phyloP scores from a whole-genome alignment of 2,888 invertebrate genomes.

The Limnephilus lunatus region DNA sequence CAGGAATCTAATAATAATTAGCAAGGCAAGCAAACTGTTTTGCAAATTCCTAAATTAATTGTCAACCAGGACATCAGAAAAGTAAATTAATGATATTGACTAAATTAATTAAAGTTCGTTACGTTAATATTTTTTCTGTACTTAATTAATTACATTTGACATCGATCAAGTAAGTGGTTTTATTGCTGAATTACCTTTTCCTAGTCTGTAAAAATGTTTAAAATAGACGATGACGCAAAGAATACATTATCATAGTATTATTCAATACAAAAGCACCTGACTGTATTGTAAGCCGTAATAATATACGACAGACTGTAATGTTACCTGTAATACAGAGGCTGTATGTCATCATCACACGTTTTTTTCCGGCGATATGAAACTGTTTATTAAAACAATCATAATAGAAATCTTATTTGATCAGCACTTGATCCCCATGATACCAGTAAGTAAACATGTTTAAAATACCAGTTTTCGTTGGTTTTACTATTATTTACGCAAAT shows the following conservation, averaged over 20 bases:
- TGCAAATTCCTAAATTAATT: not conserved
- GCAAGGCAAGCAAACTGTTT: not conserved
- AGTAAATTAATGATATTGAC: not conserved
- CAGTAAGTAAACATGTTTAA: not conserved
- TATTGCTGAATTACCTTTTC: not conserved
- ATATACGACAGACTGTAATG: not conserved
- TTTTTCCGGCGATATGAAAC: not conserved
- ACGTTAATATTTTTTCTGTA: not conserved
- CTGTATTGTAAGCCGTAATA: not conserved
- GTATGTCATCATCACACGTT: not conserved
- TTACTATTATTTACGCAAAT: too few species aligned
- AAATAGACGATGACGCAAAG: constrained; percentile 1
- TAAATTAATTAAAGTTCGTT: not conserved
- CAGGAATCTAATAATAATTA: not conserved
- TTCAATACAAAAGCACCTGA: not conserved
- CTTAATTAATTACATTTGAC: not conserved
- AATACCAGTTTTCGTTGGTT: too few species aligned
- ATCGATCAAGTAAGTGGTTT: not conserved
- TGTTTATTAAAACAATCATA: not conserved
- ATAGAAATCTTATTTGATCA: not conserved
- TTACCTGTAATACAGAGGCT: not conserved
- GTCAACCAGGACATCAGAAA: not conserved
- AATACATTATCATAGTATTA: constrained; percentile 14
- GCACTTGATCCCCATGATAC: not conserved
- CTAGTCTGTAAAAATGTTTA: not conserved